Evolutionary conservation across 2,113 vertebrate species (phyloP), one percentile per base, ranked within the genome.

Genomic region (Pogona vitticeps): DNA sequence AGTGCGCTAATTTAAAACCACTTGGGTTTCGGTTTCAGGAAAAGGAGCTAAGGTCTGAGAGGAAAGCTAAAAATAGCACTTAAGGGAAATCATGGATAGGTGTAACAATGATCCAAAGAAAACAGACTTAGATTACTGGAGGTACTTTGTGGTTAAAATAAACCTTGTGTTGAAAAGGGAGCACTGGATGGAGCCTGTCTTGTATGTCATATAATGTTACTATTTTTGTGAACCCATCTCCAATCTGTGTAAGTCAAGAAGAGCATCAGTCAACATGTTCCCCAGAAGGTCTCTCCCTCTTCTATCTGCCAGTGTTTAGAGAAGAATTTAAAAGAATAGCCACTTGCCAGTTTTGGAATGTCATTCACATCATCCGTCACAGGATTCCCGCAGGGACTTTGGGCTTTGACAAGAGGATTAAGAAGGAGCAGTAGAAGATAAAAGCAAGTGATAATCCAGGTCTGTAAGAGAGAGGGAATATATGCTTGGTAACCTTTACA

Each of bases 361-460:
- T 97, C 96, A 95, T 97, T 97, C 94, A 97, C 97, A 96, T 97
- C 96, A 96, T 97, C 96, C 88, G 97, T 97, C 88, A 97, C 94
- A 75, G 94, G 95, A 95, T 96, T 97, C 95, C 93, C 93, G 77
- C 97, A 97, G 94, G 94, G 94, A 86, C 93, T 96, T 91, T 96
- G 93, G 89, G 96, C 93, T 94, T 93, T 97, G 93, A 96, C 92
- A 82, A 96, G 94, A 94, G 96, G 96, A 94, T 96, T 95, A 93
- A 97, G 95, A 26, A 97, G 95, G 93, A 97, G 94, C 87, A 97
- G 94, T 83, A 97, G 97, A 95, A 97, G 96, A 97, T 96, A 97
- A 96, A 97, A 96, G 95, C 96, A 97, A 95, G 96, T 97, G 96
- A 97, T 95, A 97, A 97, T 97, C 96, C 97, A 97, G 97, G 96